Base-by-base conservation (phyloP, 2,797 vertebrate species). In the Acanthurus lineatus region DNA sequence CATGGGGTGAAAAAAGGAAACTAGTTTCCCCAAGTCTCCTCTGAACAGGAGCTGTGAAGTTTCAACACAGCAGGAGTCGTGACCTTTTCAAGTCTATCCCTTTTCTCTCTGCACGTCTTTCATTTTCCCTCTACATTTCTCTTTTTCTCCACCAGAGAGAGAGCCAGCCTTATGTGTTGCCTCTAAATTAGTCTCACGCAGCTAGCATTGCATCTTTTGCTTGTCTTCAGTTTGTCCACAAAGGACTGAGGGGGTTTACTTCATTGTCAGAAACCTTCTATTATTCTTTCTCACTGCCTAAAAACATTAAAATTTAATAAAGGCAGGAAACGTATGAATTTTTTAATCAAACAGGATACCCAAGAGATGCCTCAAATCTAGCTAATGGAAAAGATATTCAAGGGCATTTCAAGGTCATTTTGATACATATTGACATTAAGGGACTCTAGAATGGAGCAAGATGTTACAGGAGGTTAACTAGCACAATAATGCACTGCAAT, bases 21-120 rank as follows among this genome's bases (percentile, higher is more conserved):
- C 53, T 40, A 42, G 49, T 78, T 79, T 67, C 25, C 44, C 25
- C 16, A 19, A 61, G 63, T 81, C 51, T 66, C 54, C 47, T 77
- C 38, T 65, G 67, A 87, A 82, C 38, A 79, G 38, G 16, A 48
- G 15, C 68, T 79, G 45, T 81, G 73, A 83, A 76, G 73, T 81
- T 85, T 85, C 38, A 76, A 60, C 77, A 71, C 86, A 80, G 81
- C 79, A 32, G 73, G 73, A 84, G 76, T 16, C 22, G 15, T 82
- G 75, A 82, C 83, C 81, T 83, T 86, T 83, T 82, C 19, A 79
- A 63, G 60, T 78, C 44, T 45, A 64, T 59, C 14, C n/a, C 15
- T 66, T 76, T 71, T 83, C 64, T 40, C 70, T 79, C 59, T 32
- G 28, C 28, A 4, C 28, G 28, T 32, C 28, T 32, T 32, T 32